A percentile compares a stretch with the other conserved stretches of the same genome.
Evolutionary conservation across 2,888 invertebrate genomes (phyloP).

Genomic region (Nemotelus pantherinus): DNA sequence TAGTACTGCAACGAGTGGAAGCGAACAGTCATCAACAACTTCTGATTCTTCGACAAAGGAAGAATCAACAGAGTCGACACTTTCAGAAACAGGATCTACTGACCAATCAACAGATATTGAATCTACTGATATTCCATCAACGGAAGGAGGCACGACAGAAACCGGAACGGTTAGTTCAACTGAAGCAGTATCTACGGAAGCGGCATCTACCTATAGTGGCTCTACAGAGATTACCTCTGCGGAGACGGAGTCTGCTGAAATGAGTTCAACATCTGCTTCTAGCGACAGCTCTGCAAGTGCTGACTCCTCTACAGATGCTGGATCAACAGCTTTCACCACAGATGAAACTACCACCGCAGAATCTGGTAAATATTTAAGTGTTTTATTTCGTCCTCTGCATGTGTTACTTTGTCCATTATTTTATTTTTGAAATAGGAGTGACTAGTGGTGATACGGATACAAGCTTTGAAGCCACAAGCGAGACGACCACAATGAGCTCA

Average conservation of each 20-base stretch:
- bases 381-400: not conserved
- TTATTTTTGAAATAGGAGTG: not conserved
- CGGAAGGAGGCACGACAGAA: slow-evolving; percentile 27
- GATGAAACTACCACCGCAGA: not conserved
- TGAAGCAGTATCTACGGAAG: not conserved
- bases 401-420: not conserved
- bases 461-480: slow-evolving; percentile 43
- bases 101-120: slow-evolving; percentile 48
- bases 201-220: slow-evolving; percentile 30
- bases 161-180: not conserved
- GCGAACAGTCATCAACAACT: not conserved
- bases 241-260: not conserved
- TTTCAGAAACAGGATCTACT: not conserved
- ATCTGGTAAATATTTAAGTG: not conserved
- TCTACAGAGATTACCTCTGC: slow-evolving; percentile 28
- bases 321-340: not conserved
- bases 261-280: not conserved
- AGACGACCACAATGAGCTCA: slow-evolving; percentile 45
- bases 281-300: not conserved
- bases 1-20: not conserved
- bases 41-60: not conserved
- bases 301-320: not conserved
- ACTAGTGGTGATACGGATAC: slow-evolving; percentile 13
- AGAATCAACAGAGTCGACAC: no score
- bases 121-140: slow-evolving; percentile 7